These are phyloP conservation scores for Acanthosepion lycidas DNA, from an alignment of 2,888 invertebrate species.

Conservation along the genomic window DNA sequence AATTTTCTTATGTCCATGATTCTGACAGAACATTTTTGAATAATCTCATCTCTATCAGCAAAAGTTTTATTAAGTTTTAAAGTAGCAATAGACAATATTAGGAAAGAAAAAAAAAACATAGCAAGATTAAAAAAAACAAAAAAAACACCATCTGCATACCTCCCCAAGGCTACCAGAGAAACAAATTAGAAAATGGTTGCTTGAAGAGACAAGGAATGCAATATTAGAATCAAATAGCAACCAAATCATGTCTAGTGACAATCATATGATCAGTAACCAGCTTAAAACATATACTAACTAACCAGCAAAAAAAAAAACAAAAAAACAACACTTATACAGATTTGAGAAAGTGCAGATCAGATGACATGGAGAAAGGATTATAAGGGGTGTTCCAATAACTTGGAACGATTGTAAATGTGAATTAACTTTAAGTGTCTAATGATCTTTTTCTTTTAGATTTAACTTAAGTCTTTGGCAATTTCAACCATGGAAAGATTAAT, in stretches of 20 bases:
- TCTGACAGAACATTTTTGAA: background rate
- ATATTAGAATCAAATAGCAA: background rate
- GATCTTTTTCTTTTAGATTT: too few relatives aligned
- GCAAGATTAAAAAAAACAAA: background rate
- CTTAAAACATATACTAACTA: background rate
- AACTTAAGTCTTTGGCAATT: too few relatives aligned
- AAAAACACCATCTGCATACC: background rate
- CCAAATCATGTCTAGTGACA: slow-evolving; percentile 4
- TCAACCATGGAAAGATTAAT: too few relatives aligned
- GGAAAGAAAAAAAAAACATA: background rate
- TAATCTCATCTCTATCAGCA: background rate
- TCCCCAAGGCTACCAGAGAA: background rate
- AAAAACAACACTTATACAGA: too few relatives aligned
- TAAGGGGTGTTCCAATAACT: too few relatives aligned
- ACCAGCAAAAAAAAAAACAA: too few relatives aligned
- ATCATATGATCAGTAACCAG: background rate
- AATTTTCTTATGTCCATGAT: background rate
- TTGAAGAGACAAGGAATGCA: background rate
- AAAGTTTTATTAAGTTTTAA: slow-evolving; percentile 6
- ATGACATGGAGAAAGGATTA: too few relatives aligned
- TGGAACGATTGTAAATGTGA: too few relatives aligned
- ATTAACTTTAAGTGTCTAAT: too few relatives aligned
- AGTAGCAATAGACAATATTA: background rate
- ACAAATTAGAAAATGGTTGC: slow-evolving; percentile 24
- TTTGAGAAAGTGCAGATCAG: too few relatives aligned